These are phyloP conservation scores for Porites australiensis DNA, from an alignment of 64 coral and sea anemone species.

Conservation along the genomic window DNA sequence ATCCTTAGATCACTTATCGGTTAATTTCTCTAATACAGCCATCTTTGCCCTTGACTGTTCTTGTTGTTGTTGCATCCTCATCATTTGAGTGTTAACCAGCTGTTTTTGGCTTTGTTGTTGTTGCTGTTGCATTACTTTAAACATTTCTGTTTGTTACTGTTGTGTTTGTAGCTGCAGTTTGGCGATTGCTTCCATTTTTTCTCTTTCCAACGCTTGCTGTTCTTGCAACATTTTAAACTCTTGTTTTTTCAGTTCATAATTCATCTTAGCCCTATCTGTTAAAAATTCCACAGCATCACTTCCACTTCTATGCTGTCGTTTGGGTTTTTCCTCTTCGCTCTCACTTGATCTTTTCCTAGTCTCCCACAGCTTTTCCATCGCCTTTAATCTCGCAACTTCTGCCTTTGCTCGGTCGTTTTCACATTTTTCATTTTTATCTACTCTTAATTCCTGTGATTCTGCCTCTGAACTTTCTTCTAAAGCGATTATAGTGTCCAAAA, in stretches of 20 bases:
- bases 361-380: slow-evolving; percentile 41
- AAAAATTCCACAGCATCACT: slow-evolving; percentile 30
- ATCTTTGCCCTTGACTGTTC: too few species aligned
- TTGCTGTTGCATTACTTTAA: too few species aligned
- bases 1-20: too few species aligned
- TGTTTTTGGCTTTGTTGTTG: too few species aligned
- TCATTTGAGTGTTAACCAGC: too few species aligned
- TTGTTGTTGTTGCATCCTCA: too few species aligned
- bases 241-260: neutral
- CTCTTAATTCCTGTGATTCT: neutral
- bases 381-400: slow-evolving; percentile 16
- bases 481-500: slow-evolving; percentile 39
- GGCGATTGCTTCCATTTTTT: neutral
- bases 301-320: slow-evolving; percentile 22
- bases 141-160: too few species aligned
- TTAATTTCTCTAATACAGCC: too few species aligned
- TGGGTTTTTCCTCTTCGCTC: neutral
- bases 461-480: slow-evolving; percentile 38
- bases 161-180: neutral
- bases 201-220: neutral
- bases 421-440: slow-evolving; percentile 3
- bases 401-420: slow-evolving; percentile 38
- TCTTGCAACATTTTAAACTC: slow-evolving; percentile 1
- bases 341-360: slow-evolving; percentile 21
- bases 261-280: neutral